Percentiles rank a stretch among this genome's conserved stretches.
Evolutionary conservation across 2,797 vertebrate genomes (phyloP).

Genomic region (Megaceryle alcyon): DNA sequence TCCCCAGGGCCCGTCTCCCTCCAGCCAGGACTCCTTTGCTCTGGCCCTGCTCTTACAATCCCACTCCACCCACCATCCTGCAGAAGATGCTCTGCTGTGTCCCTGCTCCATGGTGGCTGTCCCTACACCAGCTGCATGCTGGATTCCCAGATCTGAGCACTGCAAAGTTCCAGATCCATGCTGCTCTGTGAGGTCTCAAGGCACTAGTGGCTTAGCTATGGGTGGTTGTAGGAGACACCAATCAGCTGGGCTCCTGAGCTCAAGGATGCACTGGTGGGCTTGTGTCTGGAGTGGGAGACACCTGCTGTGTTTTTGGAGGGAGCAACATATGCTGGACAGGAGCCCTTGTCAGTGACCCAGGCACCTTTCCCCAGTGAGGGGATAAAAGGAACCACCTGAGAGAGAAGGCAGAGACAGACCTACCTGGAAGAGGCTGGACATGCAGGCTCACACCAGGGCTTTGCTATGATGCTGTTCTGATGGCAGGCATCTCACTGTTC

Average conservation of each 20-base stretch:
- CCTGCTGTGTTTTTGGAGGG: not conserved
- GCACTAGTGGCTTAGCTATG: rapidly evolving
- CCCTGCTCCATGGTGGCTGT: not conserved
- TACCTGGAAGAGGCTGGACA: not conserved
- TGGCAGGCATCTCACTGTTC: not conserved
- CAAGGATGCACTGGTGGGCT: rapidly evolving
- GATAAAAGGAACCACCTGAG: not conserved
- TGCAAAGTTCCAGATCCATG: not conserved
- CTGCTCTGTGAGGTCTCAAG: not conserved
- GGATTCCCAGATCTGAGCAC: not conserved
- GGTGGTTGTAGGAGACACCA: not conserved
- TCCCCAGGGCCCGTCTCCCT: not conserved
- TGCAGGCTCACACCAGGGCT: not conserved
- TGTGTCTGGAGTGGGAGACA: rapidly evolving
- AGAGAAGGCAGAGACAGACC: not conserved
- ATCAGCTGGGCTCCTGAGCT: not conserved
- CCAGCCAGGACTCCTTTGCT: rapidly evolving
- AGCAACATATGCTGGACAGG: rapidly evolving
- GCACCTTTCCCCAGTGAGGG: not conserved
- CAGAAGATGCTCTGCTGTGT: not conserved
- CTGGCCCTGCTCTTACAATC: not conserved
- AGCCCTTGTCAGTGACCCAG: not conserved
- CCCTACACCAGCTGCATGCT: rapidly evolving
- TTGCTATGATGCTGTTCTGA: not conserved
- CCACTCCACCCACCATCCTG: rapidly evolving